Base-by-base conservation (phyloP, 1,140 invertebrate species). In the Trichomalopsis sarcophagae region DNA sequence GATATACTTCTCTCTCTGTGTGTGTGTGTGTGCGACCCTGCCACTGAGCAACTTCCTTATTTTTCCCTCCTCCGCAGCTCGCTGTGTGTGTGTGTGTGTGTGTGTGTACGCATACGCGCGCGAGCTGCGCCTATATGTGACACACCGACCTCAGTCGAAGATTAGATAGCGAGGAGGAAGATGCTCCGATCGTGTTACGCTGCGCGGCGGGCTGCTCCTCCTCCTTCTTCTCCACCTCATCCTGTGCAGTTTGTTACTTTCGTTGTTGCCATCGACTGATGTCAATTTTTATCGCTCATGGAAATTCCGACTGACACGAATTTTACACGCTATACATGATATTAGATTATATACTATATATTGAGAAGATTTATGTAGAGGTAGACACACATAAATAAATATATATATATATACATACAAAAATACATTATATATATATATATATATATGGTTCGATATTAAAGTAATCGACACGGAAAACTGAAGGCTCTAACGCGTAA, bases 401-500 rank as follows among this genome's bases (percentile, higher is more conserved):
- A 40, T 7, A 68, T 47, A 76, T 76, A 75, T 81, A 66, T 44
- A 84, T 27, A 27, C 27, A 27, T 27, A 27, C 27, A 27, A 27
- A 27, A 27, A 27, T 27, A 27, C 27, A 27, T n/a, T n/a, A n/a
- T n/a, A n/a, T n/a, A n/a, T n/a, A n/a, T 7, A 40, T 44, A 68
- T 47, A 76, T 76, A 75, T 81, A 66, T 44, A 84, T 27, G 40
- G 79, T 75, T 84, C 55, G 30, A 81, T 75, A 81, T 75, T 36
- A 23, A 71, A 79, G 11, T 78, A 84, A 23, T 69, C 78, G 36
- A 36, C 7, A 47, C 40, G 50, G 62, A 50, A 17, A 85, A 10
- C 14, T 23, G 27, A 62, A 75, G 78, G 33, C n/a, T 80, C 27
- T 84, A 84, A 75, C 44, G 33, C 74, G 27, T 79, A 78, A 74